phyloP scores from a whole-genome alignment of 2,113 vertebrate genomes.

The Rhea americana region DNA sequence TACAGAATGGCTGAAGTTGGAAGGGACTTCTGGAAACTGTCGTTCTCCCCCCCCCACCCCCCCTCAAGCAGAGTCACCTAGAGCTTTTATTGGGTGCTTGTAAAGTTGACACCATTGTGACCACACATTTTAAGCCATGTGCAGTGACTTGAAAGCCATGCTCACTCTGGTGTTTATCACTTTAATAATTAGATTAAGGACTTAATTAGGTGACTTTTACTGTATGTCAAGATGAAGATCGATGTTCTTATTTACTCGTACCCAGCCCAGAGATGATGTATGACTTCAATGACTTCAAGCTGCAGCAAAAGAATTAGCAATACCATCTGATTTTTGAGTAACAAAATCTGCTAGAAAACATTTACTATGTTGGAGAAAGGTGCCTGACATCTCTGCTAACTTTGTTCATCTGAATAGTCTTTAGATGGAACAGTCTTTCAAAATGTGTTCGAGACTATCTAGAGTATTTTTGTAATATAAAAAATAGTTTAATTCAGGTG shows the following conservation, averaged over 20 bases:
- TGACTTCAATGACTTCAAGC: background rate
- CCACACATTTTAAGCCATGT: background rate
- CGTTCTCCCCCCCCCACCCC: no score
- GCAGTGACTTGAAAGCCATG: background rate
- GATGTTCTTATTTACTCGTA: background rate
- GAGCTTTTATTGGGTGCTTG: background rate
- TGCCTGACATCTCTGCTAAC: background rate
- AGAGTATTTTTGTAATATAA: background rate
- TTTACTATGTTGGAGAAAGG: background rate
- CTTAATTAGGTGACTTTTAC: constrained; percentile 51
- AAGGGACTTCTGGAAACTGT: no score
- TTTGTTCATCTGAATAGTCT: background rate
- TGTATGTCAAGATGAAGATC: constrained; percentile 13
- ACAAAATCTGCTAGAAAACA: background rate
- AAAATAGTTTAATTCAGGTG: background rate
- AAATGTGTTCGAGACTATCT: background rate
- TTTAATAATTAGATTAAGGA: background rate
- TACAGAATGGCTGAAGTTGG: no score
- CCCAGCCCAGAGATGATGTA: background rate
- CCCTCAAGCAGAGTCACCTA: no score
- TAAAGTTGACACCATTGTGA: background rate
- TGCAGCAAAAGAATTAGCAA: background rate
- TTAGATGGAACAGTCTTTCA: background rate
- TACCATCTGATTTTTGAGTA: background rate
- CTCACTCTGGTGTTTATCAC: background rate